Percentiles rank a stretch among this genome's conserved stretches.
Evolutionary conservation across 2,113 vertebrate genomes (phyloP).

Genomic region (Megatriorchis doriae): DNA sequence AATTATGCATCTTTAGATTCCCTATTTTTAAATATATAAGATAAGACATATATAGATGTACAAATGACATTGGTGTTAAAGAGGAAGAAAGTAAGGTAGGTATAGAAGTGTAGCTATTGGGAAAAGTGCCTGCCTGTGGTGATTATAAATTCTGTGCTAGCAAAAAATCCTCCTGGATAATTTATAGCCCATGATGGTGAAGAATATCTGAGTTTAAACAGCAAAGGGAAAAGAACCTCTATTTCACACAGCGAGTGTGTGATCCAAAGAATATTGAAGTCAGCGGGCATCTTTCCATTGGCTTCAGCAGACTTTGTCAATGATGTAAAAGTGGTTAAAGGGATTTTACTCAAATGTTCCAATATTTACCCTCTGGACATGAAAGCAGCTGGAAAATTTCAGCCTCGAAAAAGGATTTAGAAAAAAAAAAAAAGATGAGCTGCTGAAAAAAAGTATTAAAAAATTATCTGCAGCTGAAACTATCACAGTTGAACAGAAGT

Average conservation of each 20-base stretch:
- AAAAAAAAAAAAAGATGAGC: background rate
- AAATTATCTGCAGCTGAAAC: background rate
- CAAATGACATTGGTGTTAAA: background rate
- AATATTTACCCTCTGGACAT: background rate
- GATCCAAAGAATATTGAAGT: constrained; percentile 5
- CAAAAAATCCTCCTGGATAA: background rate
- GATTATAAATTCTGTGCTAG: background rate
- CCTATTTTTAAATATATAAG: background rate
- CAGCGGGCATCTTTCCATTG: background rate
- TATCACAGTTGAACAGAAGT: background rate
- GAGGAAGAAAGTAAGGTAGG: background rate
- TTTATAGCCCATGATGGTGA: background rate
- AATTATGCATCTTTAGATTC: background rate
- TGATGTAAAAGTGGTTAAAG: constrained; percentile 3
- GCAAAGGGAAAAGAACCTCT: background rate
- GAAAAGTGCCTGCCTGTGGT: background rate
- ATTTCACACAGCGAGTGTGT: background rate
- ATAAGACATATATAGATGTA: background rate
- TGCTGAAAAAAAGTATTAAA: background rate
- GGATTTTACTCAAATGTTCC: constrained; percentile 16
- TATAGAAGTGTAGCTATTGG: background rate
- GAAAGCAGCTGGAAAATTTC: background rate
- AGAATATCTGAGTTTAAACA: background rate
- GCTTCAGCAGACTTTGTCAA: background rate
- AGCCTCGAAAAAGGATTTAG: background rate